Percentiles rank a stretch among this genome's conserved stretches.
These are phyloP conservation scores for Paguma larvata DNA, from an alignment of 2,797 vertebrate genomes.

Conservation along the genomic window DNA sequence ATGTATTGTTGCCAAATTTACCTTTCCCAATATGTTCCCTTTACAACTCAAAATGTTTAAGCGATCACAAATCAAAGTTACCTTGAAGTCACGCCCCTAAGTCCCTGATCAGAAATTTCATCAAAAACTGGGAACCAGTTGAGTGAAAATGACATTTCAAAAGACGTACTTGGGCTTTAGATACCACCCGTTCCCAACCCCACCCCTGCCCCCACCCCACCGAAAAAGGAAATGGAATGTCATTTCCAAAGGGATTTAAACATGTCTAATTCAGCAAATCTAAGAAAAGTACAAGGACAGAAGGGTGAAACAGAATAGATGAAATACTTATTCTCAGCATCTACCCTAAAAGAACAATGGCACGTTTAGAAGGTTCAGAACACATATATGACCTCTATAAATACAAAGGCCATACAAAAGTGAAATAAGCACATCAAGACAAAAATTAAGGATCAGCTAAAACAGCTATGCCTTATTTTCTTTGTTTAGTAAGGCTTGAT, in stretches of 20 bases:
- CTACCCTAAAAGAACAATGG: background rate
- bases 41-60: conserved; percentile 55
- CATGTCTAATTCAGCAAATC: background rate
- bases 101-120: conserved; percentile 63
- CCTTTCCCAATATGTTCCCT: conserved; percentile 68
- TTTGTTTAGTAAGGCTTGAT: background rate
- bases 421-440: background rate
- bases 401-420: background rate
- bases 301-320: background rate
- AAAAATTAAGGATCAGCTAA: background rate
- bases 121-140: conserved; percentile 59
- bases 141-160: conserved; percentile 77
- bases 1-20: conserved; percentile 72
- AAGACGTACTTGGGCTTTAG: conserved; percentile 50
- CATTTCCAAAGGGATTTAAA: conserved; percentile 11
- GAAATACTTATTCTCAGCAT: background rate
- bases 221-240: background rate
- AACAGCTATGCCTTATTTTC: background rate
- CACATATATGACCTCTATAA: background rate
- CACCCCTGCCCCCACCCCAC: too few species aligned
- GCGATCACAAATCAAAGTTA: conserved; percentile 67
- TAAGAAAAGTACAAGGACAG: background rate
- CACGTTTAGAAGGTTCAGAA: background rate
- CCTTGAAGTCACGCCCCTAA: conserved; percentile 70
- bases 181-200: background rate